Conservation (phyloP, 2,113 vertebrate genomes). For the Rynchops niger region DNA sequence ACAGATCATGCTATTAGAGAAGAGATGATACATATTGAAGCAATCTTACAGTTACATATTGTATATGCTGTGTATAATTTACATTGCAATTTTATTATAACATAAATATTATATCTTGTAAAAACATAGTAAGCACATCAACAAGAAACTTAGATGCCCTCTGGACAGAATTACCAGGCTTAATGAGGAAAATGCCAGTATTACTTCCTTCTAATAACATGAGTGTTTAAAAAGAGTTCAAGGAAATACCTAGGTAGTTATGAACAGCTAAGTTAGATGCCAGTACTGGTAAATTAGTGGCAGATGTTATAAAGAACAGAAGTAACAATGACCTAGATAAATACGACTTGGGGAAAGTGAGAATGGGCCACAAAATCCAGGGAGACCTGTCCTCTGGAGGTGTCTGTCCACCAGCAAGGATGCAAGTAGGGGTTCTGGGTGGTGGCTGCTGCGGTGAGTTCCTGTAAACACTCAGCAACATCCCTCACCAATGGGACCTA, state of each 20-base stretch:
- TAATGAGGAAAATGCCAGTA: neutral
- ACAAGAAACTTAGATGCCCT: neutral
- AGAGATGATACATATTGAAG: neutral
- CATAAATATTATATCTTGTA: neutral
- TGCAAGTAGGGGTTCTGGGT: fast-evolving
- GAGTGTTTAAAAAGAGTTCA: neutral
- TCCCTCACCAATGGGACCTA: neutral
- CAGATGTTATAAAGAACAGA: neutral
- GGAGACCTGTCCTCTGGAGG: neutral
- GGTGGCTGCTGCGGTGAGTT: neutral
- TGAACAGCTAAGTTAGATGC: neutral
- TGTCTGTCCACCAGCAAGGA: fast-evolving
- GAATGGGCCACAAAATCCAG: neutral
- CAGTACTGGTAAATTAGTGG: neutral
- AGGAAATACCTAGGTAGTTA: neutral
- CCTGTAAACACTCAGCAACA: neutral
- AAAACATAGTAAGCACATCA: neutral
- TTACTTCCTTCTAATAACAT: neutral
- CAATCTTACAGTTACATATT: neutral
- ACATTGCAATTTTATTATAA: neutral
- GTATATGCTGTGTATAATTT: neutral
- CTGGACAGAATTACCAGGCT: neutral
- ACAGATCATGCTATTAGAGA: neutral
- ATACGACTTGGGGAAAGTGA: neutral
- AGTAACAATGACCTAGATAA: neutral